A percentile compares a stretch with the other conserved stretches of the same genome.
These are phyloP conservation scores for Lepidurus packardi DNA, from an alignment of 1,140 invertebrate species.

Conservation along the genomic window DNA sequence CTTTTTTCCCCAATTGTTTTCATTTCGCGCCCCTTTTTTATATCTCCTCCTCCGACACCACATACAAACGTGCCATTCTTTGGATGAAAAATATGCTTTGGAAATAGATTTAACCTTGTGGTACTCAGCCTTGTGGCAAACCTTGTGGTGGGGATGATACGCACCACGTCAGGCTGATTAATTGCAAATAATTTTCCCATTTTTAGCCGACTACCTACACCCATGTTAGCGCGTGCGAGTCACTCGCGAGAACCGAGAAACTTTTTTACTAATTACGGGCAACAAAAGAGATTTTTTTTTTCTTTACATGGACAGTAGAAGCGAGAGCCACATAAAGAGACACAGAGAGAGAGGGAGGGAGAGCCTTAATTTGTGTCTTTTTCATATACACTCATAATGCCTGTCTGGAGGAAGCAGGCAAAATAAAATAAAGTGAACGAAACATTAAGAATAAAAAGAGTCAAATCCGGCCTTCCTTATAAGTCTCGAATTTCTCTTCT, in stretches of 20 bases:
- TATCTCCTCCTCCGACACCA: not conserved
- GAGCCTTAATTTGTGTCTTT: slow-evolving; percentile 11
- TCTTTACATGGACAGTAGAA: not conserved
- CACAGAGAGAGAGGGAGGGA: not conserved
- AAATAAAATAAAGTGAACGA: not conserved
- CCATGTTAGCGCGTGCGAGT: not conserved
- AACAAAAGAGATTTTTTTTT: not conserved
- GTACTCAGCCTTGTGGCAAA: too few relatives aligned
- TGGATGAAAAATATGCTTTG: too few relatives aligned
- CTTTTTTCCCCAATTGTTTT: slow-evolving; percentile 15
- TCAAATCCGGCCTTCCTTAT: slow-evolving; percentile 18
- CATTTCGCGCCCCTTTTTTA: slow-evolving; percentile 11
- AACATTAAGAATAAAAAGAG: not conserved
- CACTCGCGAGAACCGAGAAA: not conserved
- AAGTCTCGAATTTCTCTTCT: slow-evolving; percentile 19
- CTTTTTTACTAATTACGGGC: not conserved
- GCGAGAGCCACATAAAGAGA: not conserved
- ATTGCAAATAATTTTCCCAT: slow-evolving; percentile 5
- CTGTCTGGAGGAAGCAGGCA: not conserved
- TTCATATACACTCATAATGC: slow-evolving; percentile 3
- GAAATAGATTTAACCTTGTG: too few relatives aligned
- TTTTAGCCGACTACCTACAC: not conserved
- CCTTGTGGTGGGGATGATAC: not conserved
- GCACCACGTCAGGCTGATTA: not conserved
- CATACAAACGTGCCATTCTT: too few relatives aligned